Conservation (phyloP, 2,113 vertebrate species). For the Sinocyclocheilus grahami region DNA sequence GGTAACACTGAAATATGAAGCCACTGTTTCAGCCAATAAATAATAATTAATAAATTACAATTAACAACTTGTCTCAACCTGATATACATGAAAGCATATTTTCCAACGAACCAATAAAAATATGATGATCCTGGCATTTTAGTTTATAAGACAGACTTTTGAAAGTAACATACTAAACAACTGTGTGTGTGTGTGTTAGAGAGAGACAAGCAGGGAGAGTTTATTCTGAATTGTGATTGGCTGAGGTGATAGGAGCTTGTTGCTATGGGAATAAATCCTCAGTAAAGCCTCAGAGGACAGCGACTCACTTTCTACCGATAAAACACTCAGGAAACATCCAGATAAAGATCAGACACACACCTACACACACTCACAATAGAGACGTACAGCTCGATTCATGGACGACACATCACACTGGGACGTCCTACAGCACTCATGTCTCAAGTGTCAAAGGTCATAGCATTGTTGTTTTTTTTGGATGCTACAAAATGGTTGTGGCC, state of each 20-base stretch:
- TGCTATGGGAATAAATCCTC: conserved; percentile 65
- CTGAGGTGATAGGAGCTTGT: conserved; percentile 60
- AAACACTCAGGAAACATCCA: not conserved
- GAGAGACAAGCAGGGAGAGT: not conserved
- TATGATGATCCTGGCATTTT: not conserved
- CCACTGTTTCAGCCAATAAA: not conserved
- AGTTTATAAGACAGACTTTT: not conserved
- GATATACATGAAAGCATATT: not conserved
- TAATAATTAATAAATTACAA: not conserved
- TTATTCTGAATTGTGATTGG: conserved; percentile 58
- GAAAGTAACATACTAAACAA: not conserved
- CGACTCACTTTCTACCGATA: not conserved
- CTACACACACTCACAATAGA: not conserved
- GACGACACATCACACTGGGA: not conserved
- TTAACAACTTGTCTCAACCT: not conserved
- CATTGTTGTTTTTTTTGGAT: not conserved
- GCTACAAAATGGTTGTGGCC: not conserved
- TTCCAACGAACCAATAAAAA: not conserved
- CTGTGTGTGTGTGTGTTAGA: not conserved
- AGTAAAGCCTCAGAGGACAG: conserved; percentile 32
- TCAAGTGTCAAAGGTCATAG: not conserved
- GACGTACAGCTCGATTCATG: not conserved
- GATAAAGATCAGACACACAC: not conserved
- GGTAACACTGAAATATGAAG: not conserved
- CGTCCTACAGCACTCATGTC: not conserved